Conservation (phyloP, 2,113 vertebrate genomes). For the Struthio camelus region DNA sequence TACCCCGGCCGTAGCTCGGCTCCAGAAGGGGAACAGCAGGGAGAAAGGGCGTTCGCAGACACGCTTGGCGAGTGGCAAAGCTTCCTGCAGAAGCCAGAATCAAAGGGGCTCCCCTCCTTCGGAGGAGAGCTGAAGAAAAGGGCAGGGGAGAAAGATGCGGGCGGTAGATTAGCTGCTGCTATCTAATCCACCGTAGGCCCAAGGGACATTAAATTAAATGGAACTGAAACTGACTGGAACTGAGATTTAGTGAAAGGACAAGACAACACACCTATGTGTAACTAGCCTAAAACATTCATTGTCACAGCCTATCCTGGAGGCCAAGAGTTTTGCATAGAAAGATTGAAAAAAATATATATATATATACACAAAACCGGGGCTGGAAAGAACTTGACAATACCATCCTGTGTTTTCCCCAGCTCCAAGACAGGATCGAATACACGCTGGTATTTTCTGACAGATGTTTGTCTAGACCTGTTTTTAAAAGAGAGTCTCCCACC, state of each 20-base stretch:
- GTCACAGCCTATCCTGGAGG: background rate
- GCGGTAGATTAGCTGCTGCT: background rate
- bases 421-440: slow-evolving; percentile 30
- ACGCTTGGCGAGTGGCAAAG: background rate
- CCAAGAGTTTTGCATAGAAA: background rate
- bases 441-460: background rate
- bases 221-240: background rate
- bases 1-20: background rate
- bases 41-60: background rate
- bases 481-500: slow-evolving; percentile 38
- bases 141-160: background rate
- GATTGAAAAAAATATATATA: background rate
- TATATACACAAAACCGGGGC: background rate
- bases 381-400: background rate
- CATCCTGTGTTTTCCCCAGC: background rate
- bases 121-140: background rate
- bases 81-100: background rate
- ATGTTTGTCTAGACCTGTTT: slow-evolving; percentile 61
- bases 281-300: background rate
- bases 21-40: background rate
- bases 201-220: background rate
- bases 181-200: background rate
- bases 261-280: background rate
- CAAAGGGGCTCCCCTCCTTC: background rate
- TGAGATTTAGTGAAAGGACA: background rate